Conservation (phyloP, 2,113 vertebrate genomes). For the Mus pahari region DNA sequence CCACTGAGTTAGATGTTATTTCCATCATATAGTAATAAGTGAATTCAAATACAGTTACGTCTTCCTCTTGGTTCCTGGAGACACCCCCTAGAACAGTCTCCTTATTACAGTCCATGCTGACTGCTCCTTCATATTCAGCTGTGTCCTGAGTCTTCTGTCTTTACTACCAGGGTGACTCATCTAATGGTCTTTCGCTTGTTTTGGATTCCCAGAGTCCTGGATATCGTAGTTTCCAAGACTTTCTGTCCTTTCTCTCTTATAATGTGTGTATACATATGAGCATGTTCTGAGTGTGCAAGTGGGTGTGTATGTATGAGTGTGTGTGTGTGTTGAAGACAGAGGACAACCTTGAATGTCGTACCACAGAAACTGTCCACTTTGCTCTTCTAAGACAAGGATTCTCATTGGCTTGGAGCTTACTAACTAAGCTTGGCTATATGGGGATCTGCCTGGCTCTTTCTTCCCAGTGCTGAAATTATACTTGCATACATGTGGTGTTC, state of each 20-base stretch:
- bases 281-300: not conserved
- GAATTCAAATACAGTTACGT: not conserved
- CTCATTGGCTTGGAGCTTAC: not conserved
- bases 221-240: not conserved
- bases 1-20: not conserved
- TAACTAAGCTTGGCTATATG: not conserved
- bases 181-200: not conserved
- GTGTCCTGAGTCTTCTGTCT: not conserved
- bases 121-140: not conserved
- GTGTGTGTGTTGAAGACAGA: not conserved
- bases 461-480: not conserved
- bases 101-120: not conserved
- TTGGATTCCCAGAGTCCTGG: not conserved
- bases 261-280: not conserved
- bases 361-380: not conserved
- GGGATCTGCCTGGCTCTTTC: not conserved
- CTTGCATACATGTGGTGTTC: not conserved
- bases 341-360: not conserved
- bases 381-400: too few species aligned
- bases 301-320: too few species aligned
- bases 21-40: not conserved
- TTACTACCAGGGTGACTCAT: accelerated
- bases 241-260: not conserved
- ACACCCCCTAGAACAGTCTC: not conserved
- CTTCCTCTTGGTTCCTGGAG: not conserved